Evolutionary conservation across 2,113 vertebrate genomes (phyloP).

Genomic region (Bujurquina vittata): DNA sequence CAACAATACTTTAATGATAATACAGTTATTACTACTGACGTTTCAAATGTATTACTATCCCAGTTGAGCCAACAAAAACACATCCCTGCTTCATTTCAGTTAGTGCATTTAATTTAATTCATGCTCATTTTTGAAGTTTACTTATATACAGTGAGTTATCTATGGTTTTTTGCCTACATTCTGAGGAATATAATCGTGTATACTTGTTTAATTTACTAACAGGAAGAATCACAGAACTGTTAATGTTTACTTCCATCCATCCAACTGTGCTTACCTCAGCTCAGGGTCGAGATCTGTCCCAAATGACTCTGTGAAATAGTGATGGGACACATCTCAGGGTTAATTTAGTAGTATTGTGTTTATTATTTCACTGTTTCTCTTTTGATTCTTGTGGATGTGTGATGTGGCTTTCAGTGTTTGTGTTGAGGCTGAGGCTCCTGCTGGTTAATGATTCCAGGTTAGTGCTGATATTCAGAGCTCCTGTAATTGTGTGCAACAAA

Average conservation of each 20-base stretch:
- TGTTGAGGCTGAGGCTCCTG: too few relatives aligned
- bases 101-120: neutral
- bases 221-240: neutral
- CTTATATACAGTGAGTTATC: neutral
- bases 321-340: too few relatives aligned
- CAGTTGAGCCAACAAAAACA: neutral
- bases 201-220: neutral
- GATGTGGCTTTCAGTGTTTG: neutral
- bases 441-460: neutral
- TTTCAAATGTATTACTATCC: too few relatives aligned
- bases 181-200: neutral
- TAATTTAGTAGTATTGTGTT: too few relatives aligned
- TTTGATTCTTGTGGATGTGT: neutral
- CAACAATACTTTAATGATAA: neutral
- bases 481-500: neutral
- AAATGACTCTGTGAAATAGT: too few relatives aligned
- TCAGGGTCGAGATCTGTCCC: neutral
- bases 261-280: neutral
- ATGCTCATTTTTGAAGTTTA: neutral
- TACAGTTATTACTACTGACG: too few relatives aligned
- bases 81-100: neutral
- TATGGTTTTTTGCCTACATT: neutral
- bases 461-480: neutral
- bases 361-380: neutral
- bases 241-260: neutral